Base-by-base conservation (phyloP, 2,888 invertebrate genomes). In the Anarsia innoxiella region DNA sequence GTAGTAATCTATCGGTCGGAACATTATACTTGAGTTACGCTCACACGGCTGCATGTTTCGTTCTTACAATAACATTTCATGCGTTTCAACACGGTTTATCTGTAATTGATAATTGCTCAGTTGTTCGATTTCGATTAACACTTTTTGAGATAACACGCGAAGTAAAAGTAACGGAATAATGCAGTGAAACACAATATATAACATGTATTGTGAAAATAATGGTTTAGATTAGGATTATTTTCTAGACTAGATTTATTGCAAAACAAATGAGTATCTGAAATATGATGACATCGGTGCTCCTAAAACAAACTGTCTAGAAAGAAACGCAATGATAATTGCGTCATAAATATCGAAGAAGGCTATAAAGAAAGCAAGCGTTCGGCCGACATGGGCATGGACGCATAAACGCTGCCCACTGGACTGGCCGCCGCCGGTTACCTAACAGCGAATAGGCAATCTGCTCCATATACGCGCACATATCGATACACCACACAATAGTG, bases 11-110 rank as follows among this genome's bases (percentile, higher is more conserved):
- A 36, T 23, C 10, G n/a, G n/a, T n/a, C n/a, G 36, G 23, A 13
- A 36, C 23, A 36, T 13, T 23, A 30, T 36, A 29, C 15, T 6
- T 15, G 1, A n/a, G 36, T 29, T 36, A 30, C 36, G 36, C 23
- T 36, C 23, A 14, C 36, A 19, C 23, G 30, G 15, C 23, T 9
- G 27, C 27, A 23, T 36, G 23, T 3, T 23, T 16, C 29, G 30
- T 36, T 36, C 30, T 36, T 29, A 32, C 23, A 32, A 23, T 13
- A n/a, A 14, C 14, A 10, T 10, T 32, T 3, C 32, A 25, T 12
- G 13, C 9, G 25, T 32, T 25, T 23, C 32, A 25, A 32, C 32
- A 32, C 14, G 23, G 3, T n/a, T 32, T 25, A 14, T 32, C 10
- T n/a, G 12, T 12, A 32, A 32, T 32, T 14, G 32, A n/a, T 14